phyloP scores from a whole-genome alignment of 2,888 invertebrate genomes.

The Napeogenes sylphis region DNA sequence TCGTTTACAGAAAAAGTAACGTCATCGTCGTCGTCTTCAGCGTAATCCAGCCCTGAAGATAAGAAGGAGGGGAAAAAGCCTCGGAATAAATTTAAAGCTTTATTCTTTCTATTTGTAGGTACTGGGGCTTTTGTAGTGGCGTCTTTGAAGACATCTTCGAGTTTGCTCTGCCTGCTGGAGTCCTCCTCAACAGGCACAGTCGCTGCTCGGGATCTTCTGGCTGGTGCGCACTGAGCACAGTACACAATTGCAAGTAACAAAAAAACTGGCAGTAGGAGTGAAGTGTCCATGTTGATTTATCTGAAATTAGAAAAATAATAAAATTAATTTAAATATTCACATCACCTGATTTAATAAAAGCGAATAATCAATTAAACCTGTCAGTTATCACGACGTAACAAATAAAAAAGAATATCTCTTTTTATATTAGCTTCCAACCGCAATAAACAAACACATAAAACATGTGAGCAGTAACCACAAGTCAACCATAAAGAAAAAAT shows the following conservation, averaged over 20 bases:
- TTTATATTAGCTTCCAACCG: neutral
- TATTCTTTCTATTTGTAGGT: conserved; percentile 62
- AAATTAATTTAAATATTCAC: neutral
- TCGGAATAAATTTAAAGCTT: conserved; percentile 71
- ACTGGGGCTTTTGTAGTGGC: conserved; percentile 48
- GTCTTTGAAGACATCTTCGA: conserved; percentile 62
- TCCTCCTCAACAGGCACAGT: conserved; percentile 39
- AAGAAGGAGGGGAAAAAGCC: conserved; percentile 71
- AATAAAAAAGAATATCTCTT: neutral
- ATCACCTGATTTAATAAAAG: neutral
- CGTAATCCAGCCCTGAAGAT: conserved; percentile 65
- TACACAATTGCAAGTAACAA: conserved; percentile 49
- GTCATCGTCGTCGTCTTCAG: conserved; percentile 69
- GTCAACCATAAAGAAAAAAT: conserved; percentile 8
- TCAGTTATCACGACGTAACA: neutral
- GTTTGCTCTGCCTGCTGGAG: conserved; percentile 54
- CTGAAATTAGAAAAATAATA: conserved; percentile 45
- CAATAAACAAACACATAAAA: neutral
- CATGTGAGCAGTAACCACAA: conserved; percentile 8
- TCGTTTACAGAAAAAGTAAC: conserved; percentile 75
- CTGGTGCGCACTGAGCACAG: conserved; percentile 53
- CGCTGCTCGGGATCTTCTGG: conserved; percentile 59
- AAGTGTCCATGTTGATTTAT: conserved; percentile 51
- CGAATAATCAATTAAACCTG: neutral
- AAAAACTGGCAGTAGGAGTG: conserved; percentile 45